Base-by-base conservation (phyloP, 37 sponge, comb jelly and placozoan species). In the Mnemiopsis leidyi region DNA sequence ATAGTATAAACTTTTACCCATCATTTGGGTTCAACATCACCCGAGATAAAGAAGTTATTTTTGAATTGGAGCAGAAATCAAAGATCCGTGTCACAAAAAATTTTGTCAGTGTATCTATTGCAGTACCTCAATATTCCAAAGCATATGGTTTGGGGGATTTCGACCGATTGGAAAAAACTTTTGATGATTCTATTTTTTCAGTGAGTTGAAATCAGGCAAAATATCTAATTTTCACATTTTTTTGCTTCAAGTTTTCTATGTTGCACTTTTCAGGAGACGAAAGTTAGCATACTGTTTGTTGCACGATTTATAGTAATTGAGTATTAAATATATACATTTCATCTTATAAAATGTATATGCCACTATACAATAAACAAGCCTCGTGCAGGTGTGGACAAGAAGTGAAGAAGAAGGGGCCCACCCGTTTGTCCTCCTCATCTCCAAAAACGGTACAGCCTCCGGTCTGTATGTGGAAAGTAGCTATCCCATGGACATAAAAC, bases 311-410 rank as follows among this genome's bases (percentile, higher is more conserved):
- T n/a, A n/a, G n/a, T n/a, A n/a, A n/a, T n/a, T n/a, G n/a, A n/a
- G n/a, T n/a, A n/a, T n/a, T n/a, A n/a, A n/a, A n/a, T n/a, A n/a
- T n/a, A n/a, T n/a, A n/a, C n/a, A n/a, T n/a, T n/a, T n/a, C n/a
- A n/a, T n/a, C n/a, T n/a, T n/a, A n/a, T n/a, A n/a, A n/a, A n/a
- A n/a, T n/a, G n/a, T n/a, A n/a, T n/a, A n/a, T n/a, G n/a, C n/a
- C n/a, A n/a, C n/a, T n/a, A n/a, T n/a, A n/a, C n/a, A n/a, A n/a
- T n/a, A n/a, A n/a, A n/a, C n/a, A n/a, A n/a, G n/a, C n/a, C n/a
- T n/a, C n/a, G n/a, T n/a, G n/a, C 75, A 85, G 90, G 23, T 85
- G 25, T 85, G 90, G 90, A 85, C 29, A 23, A 18, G 90, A 26
- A 2, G 26, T 38, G 61, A 85, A 0, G 90, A 85, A 29, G 35